Base-by-base conservation (phyloP, 2,888 invertebrate species). In the Coremacera marginata region DNA sequence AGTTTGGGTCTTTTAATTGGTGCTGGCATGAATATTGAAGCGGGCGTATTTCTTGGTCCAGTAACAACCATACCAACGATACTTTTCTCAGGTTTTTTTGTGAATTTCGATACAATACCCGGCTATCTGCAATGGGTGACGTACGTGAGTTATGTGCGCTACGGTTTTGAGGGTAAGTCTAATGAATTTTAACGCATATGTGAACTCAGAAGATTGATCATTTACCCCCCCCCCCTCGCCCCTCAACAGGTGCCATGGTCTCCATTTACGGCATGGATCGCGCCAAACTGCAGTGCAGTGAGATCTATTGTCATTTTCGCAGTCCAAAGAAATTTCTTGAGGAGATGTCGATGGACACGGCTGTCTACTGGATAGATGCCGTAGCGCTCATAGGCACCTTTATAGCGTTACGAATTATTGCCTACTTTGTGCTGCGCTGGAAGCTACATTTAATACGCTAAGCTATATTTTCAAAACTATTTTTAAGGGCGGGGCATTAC, bases 71-170 rank as follows among this genome's bases (percentile, higher is more conserved):
- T 98, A 82, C 98, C 98, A 14, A 94, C 97, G 76, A 94, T 98
- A 67, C 91, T 98, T 44, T 98, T 98, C 90, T 96, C 96, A 49
- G 98, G 98, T 8, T 98, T 98, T 91, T 98, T 98, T 90, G 96
- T 97, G 68, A 96, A 95, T 88, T 94, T 97, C 89, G 94, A 95
- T 88, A 96, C 96, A 57, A 95, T 98, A 86, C 98, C 98, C 3
- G 91, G 92, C 75, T 98, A 97, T 88, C 91, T 98, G 71, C 94
- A 94, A 84, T 97, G 97, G 95, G 90, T 98, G 25, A 94, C 97
- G 2, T 97, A 97, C 88, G 91, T 95, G 37, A 97, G 97, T 83
- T 98, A 97, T 89, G 94, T 97, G 72, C 92, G 95, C 77, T 98
- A 97, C 87, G 95, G 96, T 49, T 97, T 98, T 89, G 98, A 98